Evolutionary conservation across 2,888 invertebrate genomes (phyloP).

Genomic region (Muschampia staudingeri): DNA sequence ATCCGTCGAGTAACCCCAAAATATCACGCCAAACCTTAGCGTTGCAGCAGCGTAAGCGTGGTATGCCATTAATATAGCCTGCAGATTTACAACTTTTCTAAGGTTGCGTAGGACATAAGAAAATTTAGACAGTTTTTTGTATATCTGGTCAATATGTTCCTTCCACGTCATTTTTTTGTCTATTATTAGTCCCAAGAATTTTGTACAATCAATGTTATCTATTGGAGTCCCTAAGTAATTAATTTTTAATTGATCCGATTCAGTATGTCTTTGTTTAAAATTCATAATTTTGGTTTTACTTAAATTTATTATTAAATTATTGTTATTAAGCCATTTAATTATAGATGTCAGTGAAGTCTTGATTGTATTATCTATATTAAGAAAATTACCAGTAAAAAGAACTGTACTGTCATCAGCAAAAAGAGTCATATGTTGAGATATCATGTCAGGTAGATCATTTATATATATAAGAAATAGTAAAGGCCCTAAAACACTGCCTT

Average conservation of each 20-base stretch:
- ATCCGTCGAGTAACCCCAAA: not conserved
- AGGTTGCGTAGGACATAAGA: not conserved
- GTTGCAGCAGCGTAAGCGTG: not conserved
- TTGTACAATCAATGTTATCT: not conserved
- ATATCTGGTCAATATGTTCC: not conserved
- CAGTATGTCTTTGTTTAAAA: not conserved
- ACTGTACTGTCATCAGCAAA: slow-evolving; percentile 24
- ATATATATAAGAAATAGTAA: too few species aligned
- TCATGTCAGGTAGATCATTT: too few species aligned
- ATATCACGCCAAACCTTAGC: not conserved
- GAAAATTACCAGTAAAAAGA: not conserved
- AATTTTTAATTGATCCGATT: not conserved
- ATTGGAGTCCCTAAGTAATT: not conserved
- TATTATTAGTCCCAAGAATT: slow-evolving; percentile 2
- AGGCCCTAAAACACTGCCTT: too few species aligned
- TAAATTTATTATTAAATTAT: slow-evolving; percentile 23
- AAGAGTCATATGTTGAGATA: not conserved
- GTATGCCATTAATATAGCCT: not conserved
- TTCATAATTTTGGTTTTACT: slow-evolving; percentile 20
- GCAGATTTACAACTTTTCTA: not conserved
- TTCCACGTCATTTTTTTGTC: slow-evolving; percentile 21
- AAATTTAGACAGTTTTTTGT: not conserved
- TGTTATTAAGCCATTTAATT: slow-evolving; percentile 12
- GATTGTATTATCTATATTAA: not conserved
- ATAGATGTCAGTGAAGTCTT: not conserved